phyloP scores from a whole-genome alignment of 2,797 vertebrate genomes.

The Muscicapa striata region DNA sequence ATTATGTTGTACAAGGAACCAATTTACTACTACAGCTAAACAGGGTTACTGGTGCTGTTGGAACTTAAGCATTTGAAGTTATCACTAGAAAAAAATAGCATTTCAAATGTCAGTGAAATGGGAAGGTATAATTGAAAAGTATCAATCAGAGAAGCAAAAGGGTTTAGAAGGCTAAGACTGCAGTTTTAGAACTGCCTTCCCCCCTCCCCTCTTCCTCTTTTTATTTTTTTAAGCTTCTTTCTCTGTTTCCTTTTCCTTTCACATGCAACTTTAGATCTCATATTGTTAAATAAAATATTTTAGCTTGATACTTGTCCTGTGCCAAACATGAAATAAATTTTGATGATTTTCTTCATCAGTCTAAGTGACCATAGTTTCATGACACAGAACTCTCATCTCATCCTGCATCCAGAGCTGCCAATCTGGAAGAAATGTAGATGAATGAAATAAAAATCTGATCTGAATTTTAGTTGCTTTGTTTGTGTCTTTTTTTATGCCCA shows the following conservation, averaged over 20 bases:
- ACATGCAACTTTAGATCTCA: neutral
- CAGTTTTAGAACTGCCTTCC: constrained; percentile 39
- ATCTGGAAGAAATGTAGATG: neutral
- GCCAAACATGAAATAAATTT: constrained; percentile 9
- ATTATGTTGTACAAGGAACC: constrained; percentile 99
- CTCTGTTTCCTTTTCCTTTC: neutral
- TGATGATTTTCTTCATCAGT: constrained; percentile 24
- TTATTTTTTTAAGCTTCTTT: constrained; percentile 11
- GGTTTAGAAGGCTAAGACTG: constrained; percentile 72
- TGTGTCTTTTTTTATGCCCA: neutral
- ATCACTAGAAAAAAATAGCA: constrained; percentile 90
- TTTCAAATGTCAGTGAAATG: constrained; percentile 96
- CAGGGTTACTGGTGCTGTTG: constrained; percentile 91
- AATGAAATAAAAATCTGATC: constrained; percentile 10
- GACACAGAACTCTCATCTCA: neutral
- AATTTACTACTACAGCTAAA: constrained; percentile 99
- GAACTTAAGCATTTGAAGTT: constrained; percentile 97
- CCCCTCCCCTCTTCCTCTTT: neutral
- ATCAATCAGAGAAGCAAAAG: constrained; percentile 98
- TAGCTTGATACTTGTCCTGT: neutral
- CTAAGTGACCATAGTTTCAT: neutral
- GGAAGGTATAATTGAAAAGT: constrained; percentile 99
- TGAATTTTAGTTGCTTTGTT: neutral
- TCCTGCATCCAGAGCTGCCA: neutral
- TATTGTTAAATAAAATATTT: constrained; percentile 44